Evolutionary conservation across 1,140 invertebrate genomes (phyloP), one percentile per base, ranked within the genome.

Genomic region (Drosophila saltans): DNA sequence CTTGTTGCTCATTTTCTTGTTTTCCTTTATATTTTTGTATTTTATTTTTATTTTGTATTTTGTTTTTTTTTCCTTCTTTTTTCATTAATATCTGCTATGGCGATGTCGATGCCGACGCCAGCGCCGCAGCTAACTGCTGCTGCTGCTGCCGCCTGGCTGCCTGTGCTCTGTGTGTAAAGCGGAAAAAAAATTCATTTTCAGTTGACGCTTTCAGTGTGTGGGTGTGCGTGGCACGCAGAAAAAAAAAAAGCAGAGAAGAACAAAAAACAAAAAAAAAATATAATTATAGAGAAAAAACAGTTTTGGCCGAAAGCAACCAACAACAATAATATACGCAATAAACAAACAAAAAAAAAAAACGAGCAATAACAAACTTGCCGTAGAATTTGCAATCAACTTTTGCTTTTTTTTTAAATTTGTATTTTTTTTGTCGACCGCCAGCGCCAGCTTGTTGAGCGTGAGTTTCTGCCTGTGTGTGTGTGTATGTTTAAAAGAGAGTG

Each of bases 151-250:
- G 59, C 62, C 75, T 73, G 78, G 72, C 75, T 78, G 75, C 72
- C 86, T 85, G 79, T 81, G 72, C 71, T 69, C 73, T 89, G 81
- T 88, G 81, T 80, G 72, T 76, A 68, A 81, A 73, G 76, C 59
- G 80, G 58, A 84, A 88, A 83, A 36, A 72, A 91, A 83, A 81
- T 83, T 78, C 78, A 90, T 86, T 86, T 86, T 86, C 83, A 81
- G 80, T 86, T 86, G 83, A 76, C 80, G 84, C 83, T 88, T 83
- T 83, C 40, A 55, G 24, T 83, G 80, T 86, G 83, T 88, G 80
- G 84, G 83, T 86, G 76, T 78, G 75, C 70, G 74, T 80, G 74
- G 72, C 72, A 78, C 74, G 76, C 65, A 76, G 70, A 84, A 82
- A 81, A 73, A 72, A 48, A 62, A 62, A 66, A 48, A 61, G 16